Conservation (phyloP, 2,797 vertebrate genomes). For the Cetoscarus ocellatus region DNA sequence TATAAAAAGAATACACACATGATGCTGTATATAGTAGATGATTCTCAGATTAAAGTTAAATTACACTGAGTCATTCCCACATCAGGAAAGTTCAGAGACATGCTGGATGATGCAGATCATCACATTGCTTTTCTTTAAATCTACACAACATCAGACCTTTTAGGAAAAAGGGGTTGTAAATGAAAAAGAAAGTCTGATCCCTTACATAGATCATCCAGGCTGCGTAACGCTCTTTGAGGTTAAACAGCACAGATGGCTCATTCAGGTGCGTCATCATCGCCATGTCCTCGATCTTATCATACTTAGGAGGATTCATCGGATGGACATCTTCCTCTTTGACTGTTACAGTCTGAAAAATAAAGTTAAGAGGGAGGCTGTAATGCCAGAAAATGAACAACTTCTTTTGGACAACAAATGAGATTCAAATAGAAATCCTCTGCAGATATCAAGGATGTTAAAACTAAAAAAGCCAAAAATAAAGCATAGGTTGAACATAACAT, state of each 20-base stretch:
- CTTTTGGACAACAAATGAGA: background rate
- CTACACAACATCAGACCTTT: too few relatives aligned
- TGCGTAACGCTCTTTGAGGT: constrained; percentile 91
- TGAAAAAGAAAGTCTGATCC: background rate
- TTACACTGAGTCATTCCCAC: too few relatives aligned
- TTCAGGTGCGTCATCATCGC: constrained; percentile 90
- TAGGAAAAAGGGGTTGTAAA: too few relatives aligned
- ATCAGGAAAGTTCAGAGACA: too few relatives aligned
- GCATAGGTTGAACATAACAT: background rate
- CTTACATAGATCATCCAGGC: constrained; percentile 93
- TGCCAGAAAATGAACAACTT: accelerated
- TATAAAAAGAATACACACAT: too few relatives aligned
- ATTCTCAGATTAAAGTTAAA: too few relatives aligned
- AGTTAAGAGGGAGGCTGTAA: background rate
- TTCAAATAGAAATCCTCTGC: background rate
- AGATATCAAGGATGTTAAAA: background rate
- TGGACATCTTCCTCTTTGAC: constrained; percentile 87
- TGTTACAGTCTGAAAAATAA: constrained; percentile 62
- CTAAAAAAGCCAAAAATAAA: too few relatives aligned
- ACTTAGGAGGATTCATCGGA: constrained; percentile 91
- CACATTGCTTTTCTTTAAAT: too few relatives aligned
- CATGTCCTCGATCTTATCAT: constrained; percentile 91
- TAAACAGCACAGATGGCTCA: constrained; percentile 89
- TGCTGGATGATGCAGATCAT: too few relatives aligned
- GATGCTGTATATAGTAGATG: too few relatives aligned